Base-by-base conservation (phyloP, 1,140 invertebrate genomes). In the Bombus pascuorum region DNA sequence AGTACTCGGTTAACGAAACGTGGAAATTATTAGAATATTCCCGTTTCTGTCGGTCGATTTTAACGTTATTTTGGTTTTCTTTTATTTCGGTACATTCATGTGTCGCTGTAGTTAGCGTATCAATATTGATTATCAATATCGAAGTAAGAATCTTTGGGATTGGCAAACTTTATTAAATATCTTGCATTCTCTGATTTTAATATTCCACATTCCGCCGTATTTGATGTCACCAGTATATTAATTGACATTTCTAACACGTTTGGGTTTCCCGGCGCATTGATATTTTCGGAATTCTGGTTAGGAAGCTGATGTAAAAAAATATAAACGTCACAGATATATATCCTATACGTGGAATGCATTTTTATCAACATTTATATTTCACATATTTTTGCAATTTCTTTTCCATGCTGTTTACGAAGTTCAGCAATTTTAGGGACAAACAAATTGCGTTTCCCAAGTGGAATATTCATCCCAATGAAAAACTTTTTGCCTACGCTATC, bases 151-250 rank as follows among this genome's bases (percentile, higher is more conserved):
- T 71, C 37, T n/a, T 22, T 3, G 34, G 22, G 22, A 71, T 47
- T 79, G 59, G 37, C 34, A 34, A 22, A 37, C 75, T 42, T 57
- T 59, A 77, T 77, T 57, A 71, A 79, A 84, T 79, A 68, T 71
- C 59, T 59, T 66, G 34, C 82, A 84, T 84, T 84, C 66, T 47
- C 10, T 42, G 37, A 78, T 71, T 84, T 79, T 84, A 84, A 84
- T 79, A 84, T 84, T 84, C 39, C 57, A 57, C 47, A 79, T 84
- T 84, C 75, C 66, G 5, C 9, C 13, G 25, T 39, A 57, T n/a
- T 39, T 77, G 73, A 62, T 74, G 70, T 13, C 57, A 53, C 47
- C n/a, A 28, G 37, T 70, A 37, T 42, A 78, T 77, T 83, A 83
- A 78, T 83, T 83, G 65, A 77, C 47, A 70, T 70, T 53, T 70